phyloP scores from a whole-genome alignment of 2,888 invertebrate species.

The Spisula solida region DNA sequence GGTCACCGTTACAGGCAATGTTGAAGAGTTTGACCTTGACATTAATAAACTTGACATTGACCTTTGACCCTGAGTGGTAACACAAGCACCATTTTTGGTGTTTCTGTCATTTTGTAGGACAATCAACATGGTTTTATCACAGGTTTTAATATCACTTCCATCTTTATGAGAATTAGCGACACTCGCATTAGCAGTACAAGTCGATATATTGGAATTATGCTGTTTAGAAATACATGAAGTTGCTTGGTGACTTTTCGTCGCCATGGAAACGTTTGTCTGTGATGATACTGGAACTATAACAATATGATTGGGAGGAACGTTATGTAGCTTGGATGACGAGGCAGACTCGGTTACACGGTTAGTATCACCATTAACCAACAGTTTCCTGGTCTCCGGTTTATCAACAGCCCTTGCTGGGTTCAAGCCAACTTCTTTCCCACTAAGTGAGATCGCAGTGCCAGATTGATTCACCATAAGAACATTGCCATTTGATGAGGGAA shows the following conservation, averaged over 20 bases:
- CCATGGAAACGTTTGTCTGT: constrained; percentile 45
- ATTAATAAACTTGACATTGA: constrained; percentile 59
- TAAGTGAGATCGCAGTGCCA: constrained; percentile 1
- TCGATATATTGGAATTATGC: constrained; percentile 3
- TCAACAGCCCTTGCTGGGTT: background rate
- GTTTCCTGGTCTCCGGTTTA: background rate
- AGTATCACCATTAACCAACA: constrained; percentile 20
- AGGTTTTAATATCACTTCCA: background rate
- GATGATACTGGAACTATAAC: constrained; percentile 68
- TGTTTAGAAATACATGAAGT: constrained; percentile 9
- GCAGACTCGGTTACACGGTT: background rate
- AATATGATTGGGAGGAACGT: constrained; percentile 62
- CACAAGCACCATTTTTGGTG: constrained; percentile 18
- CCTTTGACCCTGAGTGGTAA: constrained; percentile 40
- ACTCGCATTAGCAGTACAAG: background rate
- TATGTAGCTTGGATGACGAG: background rate
- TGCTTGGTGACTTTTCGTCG: constrained; percentile 30
- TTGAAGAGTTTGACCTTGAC: constrained; percentile 23
- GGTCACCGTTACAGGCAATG: background rate
- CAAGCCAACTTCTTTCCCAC: constrained; percentile 19
- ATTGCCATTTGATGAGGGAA: constrained; percentile 54
- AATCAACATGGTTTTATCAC: constrained; percentile 57
- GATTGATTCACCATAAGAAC: constrained; percentile 59
- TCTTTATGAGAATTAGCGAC: constrained; percentile 19
- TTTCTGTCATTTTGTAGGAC: constrained; percentile 58